These are phyloP conservation scores for Beroe ovata DNA, from an alignment of 37 sponge, comb jelly and placozoan genomes.

Conservation along the genomic window DNA sequence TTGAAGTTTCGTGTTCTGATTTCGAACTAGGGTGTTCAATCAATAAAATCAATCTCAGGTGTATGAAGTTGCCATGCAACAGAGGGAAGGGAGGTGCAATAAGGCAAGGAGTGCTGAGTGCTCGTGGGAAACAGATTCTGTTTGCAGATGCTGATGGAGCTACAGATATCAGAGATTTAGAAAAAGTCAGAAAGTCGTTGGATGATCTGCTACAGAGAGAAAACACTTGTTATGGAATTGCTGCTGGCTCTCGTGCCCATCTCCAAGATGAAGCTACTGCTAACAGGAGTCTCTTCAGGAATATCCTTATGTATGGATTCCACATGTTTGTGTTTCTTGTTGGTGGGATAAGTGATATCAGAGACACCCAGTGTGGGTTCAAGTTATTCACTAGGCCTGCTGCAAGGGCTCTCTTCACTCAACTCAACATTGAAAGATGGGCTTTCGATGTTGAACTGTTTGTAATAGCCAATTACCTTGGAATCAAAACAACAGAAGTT, in stretches of 20 bases:
- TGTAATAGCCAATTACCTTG: conserved; percentile 83
- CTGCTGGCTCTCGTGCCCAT: conserved; percentile 94
- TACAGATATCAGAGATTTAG: conserved; percentile 82
- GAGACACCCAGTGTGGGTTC: conserved; percentile 99
- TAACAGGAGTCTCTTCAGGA: conserved; percentile 87
- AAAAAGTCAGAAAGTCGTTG: conserved; percentile 77
- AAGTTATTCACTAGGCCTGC: conserved; percentile 90
- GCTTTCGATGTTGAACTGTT: conserved; percentile 99
- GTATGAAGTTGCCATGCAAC: conserved; percentile 71
- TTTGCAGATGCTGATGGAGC: conserved; percentile 98
- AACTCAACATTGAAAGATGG: conserved; percentile 93
- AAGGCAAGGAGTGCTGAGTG: conserved; percentile 92
- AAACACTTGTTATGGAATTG: conserved; percentile 73
- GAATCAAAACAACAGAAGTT: conserved; percentile 88
- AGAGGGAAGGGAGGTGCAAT: conserved; percentile 98
- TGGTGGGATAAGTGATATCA: conserved; percentile 81
- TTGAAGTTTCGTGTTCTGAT: too few species aligned
- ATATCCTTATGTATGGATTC: conserved; percentile 92
- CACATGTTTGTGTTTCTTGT: conserved; percentile 87
- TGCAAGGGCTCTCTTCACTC: conserved; percentile 73
- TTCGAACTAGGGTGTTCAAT: too few species aligned
- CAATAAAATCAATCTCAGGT: conserved; percentile 77
- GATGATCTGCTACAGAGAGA: conserved; percentile 61
- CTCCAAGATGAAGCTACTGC: conserved; percentile 93
- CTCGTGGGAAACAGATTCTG: conserved; percentile 80